Conservation (phyloP, 2,888 invertebrate genomes). For the Oligia strigilis region DNA sequence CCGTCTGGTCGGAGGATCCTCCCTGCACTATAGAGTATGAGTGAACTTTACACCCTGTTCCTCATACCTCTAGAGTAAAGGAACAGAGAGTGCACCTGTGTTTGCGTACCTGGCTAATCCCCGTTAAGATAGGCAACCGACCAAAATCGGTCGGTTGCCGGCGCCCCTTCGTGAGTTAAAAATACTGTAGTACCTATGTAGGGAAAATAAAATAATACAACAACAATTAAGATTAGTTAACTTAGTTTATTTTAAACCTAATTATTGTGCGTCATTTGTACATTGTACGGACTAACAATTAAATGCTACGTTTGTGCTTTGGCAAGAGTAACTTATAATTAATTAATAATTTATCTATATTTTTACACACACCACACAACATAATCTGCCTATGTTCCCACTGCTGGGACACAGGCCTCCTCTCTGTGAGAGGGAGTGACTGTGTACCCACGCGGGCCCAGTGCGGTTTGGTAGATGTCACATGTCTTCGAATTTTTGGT, state of each 20-base stretch:
- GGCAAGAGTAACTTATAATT: slow-evolving; percentile 54
- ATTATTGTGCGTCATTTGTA: slow-evolving; percentile 64
- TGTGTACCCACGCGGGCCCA: not conserved
- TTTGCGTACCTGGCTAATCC: no score
- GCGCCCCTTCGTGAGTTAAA: no score
- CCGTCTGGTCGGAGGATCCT: no score
- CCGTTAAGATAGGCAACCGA: no score
- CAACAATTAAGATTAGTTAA: slow-evolving; percentile 38
- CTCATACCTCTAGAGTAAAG: no score
- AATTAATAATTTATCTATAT: slow-evolving; percentile 30
- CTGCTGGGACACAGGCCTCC: not conserved
- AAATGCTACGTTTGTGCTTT: slow-evolving; percentile 62
- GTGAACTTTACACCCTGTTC: no score
- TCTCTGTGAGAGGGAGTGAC: not conserved
- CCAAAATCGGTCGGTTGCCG: no score
- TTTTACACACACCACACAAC: not conserved
- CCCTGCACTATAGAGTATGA: no score
- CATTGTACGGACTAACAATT: slow-evolving; percentile 49
- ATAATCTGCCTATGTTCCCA: not conserved
- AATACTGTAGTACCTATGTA: no score
- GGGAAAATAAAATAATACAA: slow-evolving; percentile 42
- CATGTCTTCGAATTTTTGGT: not conserved
- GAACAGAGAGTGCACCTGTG: no score
- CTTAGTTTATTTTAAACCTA: slow-evolving; percentile 59
- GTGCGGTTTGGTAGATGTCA: not conserved